Base-by-base conservation (phyloP, 2,888 invertebrate genomes). In the Drosophila maculinotata region DNA sequence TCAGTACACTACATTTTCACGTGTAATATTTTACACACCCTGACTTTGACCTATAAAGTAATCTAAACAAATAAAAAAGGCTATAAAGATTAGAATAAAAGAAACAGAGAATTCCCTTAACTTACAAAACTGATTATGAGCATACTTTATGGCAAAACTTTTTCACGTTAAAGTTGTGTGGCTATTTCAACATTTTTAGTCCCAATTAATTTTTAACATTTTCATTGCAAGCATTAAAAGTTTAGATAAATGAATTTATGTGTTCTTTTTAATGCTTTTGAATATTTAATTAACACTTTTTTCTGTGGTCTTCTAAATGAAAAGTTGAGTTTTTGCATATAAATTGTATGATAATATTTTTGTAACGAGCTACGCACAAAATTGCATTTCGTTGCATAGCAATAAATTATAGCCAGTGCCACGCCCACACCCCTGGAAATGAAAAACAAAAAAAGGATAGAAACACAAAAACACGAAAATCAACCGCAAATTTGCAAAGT, bases 11-110 rank as follows among this genome's bases (percentile, higher is more conserved):
- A 4, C 20, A 3, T 14, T 25, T 14, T 33, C 17, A 0, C 36
- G 17, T 25, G 15, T 17, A 20, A 30, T 10, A 3, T 15, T 15
- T 45, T 17, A n/a, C 20, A 31, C 33, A 35, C 39, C 42, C 38
- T 56, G 69, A 56, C 63, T 36, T 62, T 66, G 64, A 51, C 44
- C 65, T 10, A 15, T 20, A 54, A 53, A 38, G 4, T 28, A 17
- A 67, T 42, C 45, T 20, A 30, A 9, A 33, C 14, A 25, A 20
- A 36, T 28, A 30, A 30, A 0, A 17, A 7, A 39, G 1, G 25
- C 20, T 12, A 26, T 38, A 39, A 3, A 68, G 48, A 59, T 67
- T 35, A 53, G 6, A 33, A 4, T 1, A n/a, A n/a, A 5, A 23
- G 20, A 25, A 45, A 9, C 4, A 1, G 28, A 28, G 3, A 36